Evolutionary conservation across 1,140 invertebrate species (phyloP).

Genomic region (Mylabris phalerata): DNA sequence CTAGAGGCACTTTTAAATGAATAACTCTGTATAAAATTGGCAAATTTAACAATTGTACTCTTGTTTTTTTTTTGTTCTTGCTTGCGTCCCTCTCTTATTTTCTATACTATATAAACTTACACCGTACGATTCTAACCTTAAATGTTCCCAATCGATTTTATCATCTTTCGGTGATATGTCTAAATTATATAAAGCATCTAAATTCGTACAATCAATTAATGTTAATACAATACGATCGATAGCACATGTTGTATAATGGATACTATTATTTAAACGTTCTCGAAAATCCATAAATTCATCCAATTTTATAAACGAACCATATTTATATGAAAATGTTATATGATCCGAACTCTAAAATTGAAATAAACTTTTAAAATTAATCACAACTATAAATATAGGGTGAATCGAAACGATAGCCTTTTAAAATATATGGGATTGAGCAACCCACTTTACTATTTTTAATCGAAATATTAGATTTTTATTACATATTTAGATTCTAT

Average conservation of each 20-base stretch:
- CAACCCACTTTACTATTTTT: too few relatives aligned
- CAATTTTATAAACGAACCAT: slow-evolving; percentile 87
- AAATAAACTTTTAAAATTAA: neutral
- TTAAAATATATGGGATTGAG: too few relatives aligned
- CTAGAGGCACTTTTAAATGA: too few relatives aligned
- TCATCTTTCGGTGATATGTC: slow-evolving; percentile 45
- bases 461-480: too few relatives aligned
- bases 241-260: slow-evolving; percentile 69
- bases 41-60: too few relatives aligned
- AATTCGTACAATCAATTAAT: slow-evolving; percentile 50
- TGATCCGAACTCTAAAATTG: slow-evolving; percentile 77
- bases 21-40: too few relatives aligned
- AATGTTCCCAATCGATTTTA: slow-evolving; percentile 45
- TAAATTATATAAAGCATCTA: slow-evolving; percentile 37
- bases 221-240: slow-evolving; percentile 76
- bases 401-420: too few relatives aligned
- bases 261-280: slow-evolving; percentile 71
- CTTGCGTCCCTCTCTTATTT: too few relatives aligned
- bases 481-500: too few relatives aligned
- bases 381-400: too few relatives aligned
- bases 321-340: slow-evolving; percentile 87
- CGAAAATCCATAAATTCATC: slow-evolving; percentile 83
- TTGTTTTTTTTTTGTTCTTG: too few relatives aligned
- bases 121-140: slow-evolving; percentile 30
- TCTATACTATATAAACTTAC: too few relatives aligned